phyloP scores from a whole-genome alignment of 2,113 vertebrate genomes.

The Thermophis baileyi region DNA sequence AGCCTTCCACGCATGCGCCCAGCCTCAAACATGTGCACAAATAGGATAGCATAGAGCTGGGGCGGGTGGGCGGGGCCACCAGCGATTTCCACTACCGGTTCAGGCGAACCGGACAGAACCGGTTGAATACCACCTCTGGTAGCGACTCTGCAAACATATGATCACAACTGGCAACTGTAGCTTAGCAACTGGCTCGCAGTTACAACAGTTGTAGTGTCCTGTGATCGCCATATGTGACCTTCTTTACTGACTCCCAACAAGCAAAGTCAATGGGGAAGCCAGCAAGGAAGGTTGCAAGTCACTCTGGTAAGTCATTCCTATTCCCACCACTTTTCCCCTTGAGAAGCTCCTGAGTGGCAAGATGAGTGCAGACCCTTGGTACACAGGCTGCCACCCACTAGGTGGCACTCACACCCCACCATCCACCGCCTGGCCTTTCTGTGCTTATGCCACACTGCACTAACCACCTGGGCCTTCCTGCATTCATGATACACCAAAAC shows the following conservation, averaged over 20 bases:
- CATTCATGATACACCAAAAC: neutral
- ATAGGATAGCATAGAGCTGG: no score
- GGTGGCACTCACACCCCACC: neutral
- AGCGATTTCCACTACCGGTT: no score
- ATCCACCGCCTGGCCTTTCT: neutral
- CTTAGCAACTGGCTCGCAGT: neutral
- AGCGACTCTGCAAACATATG: neutral
- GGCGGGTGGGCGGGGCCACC: no score
- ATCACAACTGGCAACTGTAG: neutral
- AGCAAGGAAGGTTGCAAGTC: neutral
- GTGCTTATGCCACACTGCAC: neutral
- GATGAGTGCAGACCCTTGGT: neutral
- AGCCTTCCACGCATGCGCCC: no score
- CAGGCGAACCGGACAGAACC: no score
- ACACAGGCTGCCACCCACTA: neutral
- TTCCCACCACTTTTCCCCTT: neutral
- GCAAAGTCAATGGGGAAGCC: neutral
- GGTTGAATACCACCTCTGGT: no score
- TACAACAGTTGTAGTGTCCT: neutral
- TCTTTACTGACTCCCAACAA: neutral
- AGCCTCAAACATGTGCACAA: no score
- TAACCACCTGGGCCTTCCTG: neutral
- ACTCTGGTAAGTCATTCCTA: neutral
- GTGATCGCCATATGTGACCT: neutral
- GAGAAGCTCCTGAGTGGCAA: neutral